Evolutionary conservation across 2,113 vertebrate genomes (phyloP).

Genomic region (Charina bottae): DNA sequence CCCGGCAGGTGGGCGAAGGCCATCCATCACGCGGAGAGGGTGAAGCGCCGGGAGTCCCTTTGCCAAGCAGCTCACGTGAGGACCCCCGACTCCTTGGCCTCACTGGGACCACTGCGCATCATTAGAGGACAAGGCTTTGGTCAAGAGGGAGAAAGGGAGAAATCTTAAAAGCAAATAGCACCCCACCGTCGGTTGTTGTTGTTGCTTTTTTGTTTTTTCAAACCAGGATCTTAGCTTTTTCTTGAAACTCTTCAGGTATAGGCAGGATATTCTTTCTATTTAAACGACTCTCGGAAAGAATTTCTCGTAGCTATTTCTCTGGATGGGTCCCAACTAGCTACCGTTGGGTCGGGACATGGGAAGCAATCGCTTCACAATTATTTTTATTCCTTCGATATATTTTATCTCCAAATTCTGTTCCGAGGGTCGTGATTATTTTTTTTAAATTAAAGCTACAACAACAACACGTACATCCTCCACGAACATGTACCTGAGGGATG

Average conservation of each 20-base stretch:
- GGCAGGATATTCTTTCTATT: not conserved
- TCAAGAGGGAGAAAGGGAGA: not conserved
- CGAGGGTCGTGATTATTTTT: not conserved
- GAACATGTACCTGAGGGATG: not conserved
- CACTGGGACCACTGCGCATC: not conserved
- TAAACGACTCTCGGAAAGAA: not conserved
- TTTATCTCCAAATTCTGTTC: not conserved
- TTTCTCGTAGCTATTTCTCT: not conserved
- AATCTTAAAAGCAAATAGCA: not conserved
- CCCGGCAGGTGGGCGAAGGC: not conserved
- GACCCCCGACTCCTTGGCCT: not conserved
- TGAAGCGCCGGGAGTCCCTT: not conserved
- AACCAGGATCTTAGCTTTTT: not conserved
- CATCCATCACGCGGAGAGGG: conserved; percentile 3
- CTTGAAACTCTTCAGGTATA: not conserved
- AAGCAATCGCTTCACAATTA: not conserved
- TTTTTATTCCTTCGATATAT: no score
- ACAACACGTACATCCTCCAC: not conserved
- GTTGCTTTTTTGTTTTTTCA: not conserved
- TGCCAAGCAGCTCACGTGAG: not conserved
- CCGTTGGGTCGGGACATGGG: not conserved
- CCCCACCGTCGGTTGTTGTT: not conserved
- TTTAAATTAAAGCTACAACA: not conserved
- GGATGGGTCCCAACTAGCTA: not conserved
- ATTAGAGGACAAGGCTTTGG: not conserved